Evolutionary conservation across 2,888 invertebrate genomes (phyloP), one percentile per base, ranked within the genome.

Genomic region (Baccha elongata): DNA sequence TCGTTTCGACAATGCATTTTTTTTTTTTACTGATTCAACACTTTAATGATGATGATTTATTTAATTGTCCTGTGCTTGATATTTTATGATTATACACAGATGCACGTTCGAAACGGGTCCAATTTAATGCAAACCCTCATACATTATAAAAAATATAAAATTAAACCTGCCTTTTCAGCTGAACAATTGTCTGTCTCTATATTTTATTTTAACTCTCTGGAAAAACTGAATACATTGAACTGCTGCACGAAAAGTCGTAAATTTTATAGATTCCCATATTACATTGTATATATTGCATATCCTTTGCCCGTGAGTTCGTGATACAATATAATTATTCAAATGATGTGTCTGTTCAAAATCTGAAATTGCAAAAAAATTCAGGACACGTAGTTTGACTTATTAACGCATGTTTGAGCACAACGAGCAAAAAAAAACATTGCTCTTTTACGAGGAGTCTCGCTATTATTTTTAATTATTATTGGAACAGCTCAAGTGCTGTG

Each of bases 301-400:
- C 29, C 8, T 15, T n/a, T 37, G 4, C 40, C 8, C 26, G 8
- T 50, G 17, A 29, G 10, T 3, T 15, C 8, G 35, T 6, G 2
- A n/a, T 17, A 21, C 8, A 21, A 60, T 52, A 21, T 35, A 29
- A 2, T 1, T 29, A 17, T 67, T 72, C 35, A 21, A 35, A 21
- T 21, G 19, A 1, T 13, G 19, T 26, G 29, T 40, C 15, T 15
- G 15, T 11, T 40, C 29, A 60, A 29, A 44, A 52, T 6, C n/a
- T 11, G 11, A 40, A 17, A 23, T n/a, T 15, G 46, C n/a, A 40
- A 62, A 60, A 52, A 68, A 10, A 68, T 62, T 62, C 60, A 46
- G 73, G 46, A 62, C 79, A 79, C 73, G 79, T 72, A 72, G 72
- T 65, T 78, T 29, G 42, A 72, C 65, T 65, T 78, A 72, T 78